These are phyloP conservation scores for Oophaga sylvatica DNA, from an alignment of 2,797 vertebrate species.

Conservation along the genomic window DNA sequence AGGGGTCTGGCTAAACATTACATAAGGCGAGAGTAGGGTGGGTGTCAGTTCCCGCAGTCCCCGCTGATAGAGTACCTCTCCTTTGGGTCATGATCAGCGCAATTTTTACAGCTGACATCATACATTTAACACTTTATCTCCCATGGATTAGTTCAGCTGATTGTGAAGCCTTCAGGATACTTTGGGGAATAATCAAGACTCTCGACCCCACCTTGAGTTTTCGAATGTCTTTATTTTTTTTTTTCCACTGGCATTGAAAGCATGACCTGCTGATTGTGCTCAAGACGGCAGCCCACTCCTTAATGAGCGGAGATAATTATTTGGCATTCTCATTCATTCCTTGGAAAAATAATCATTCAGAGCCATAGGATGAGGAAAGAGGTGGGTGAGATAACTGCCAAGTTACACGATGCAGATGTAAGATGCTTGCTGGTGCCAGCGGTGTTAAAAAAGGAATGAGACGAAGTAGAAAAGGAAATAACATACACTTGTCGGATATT, in stretches of 20 bases:
- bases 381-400: slow-evolving; percentile 20
- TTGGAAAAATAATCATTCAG: slow-evolving; percentile 21
- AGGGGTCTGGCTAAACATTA: background rate
- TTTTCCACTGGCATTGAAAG: slow-evolving; percentile 7
- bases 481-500: background rate
- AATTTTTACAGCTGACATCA: slow-evolving; percentile 39
- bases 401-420: slow-evolving; percentile 19
- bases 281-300: slow-evolving; percentile 29
- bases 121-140: slow-evolving; percentile 21
- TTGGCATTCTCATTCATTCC: slow-evolving; percentile 41
- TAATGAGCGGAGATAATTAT: slow-evolving; percentile 50
- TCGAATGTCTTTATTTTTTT: background rate
- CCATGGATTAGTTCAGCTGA: background rate
- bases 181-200: slow-evolving; percentile 17
- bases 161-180: slow-evolving; percentile 3
- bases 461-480: background rate
- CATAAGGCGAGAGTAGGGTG: background rate
- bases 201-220: background rate
- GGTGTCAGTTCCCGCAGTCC: background rate
- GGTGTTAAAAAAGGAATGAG: background rate
- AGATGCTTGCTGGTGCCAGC: background rate
- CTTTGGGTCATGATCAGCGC: slow-evolving; percentile 27
- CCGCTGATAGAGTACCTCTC: slow-evolving; percentile 27
- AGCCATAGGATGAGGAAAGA: slow-evolving; percentile 21
- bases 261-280: slow-evolving; percentile 30